Percentiles rank a stretch among this genome's conserved stretches.
Conservation (phyloP, 2,797 vertebrate genomes). For the Chaetodon trifasciatus region DNA sequence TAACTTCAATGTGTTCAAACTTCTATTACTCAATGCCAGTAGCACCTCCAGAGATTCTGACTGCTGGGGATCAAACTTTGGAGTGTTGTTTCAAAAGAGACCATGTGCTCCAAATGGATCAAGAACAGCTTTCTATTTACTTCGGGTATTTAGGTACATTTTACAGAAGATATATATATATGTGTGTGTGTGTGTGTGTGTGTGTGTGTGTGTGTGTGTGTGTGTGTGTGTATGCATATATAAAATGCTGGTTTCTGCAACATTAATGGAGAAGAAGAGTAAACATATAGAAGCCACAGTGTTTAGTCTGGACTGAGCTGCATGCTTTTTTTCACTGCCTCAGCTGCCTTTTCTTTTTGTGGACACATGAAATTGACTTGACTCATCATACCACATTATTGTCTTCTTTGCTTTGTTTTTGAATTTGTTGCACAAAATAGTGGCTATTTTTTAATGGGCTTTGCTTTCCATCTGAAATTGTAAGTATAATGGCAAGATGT, state of each 20-base stretch:
- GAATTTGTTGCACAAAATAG: neutral
- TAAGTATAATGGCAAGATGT: neutral
- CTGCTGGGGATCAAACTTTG: too few relatives aligned
- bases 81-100: too few relatives aligned
- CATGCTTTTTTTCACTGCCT: neutral
- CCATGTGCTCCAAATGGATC: too few relatives aligned
- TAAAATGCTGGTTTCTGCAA: neutral
- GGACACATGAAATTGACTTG: slow-evolving; percentile 5
- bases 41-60: too few relatives aligned
- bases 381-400: neutral
- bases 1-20: too few relatives aligned
- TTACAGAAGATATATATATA: too few relatives aligned
- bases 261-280: neutral
- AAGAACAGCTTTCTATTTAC: too few relatives aligned
- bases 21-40: too few relatives aligned
- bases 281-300: too few relatives aligned
- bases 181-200: too few relatives aligned
- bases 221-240: neutral
- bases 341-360: neutral
- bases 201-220: too few relatives aligned
- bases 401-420: neutral
- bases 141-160: too few relatives aligned
- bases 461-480: neutral
- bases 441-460: neutral
- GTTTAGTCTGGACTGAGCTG: neutral